Evolutionary conservation across 2,797 vertebrate species (phyloP).

Genomic region (Sphenopsis melanotis): DNA sequence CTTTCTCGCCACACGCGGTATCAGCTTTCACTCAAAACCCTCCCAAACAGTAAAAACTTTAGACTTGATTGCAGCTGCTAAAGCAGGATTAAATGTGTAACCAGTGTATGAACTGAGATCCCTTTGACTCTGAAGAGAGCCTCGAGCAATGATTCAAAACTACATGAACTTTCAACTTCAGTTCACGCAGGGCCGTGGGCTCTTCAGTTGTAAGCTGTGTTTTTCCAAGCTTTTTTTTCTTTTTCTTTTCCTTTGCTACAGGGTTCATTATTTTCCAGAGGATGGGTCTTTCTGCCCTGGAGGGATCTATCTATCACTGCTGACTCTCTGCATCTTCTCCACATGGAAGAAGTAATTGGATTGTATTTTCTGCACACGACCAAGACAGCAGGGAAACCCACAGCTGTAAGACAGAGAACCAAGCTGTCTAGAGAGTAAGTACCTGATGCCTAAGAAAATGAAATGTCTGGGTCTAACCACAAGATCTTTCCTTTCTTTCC

Average conservation of each 20-base stretch:
- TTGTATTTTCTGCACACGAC: neutral
- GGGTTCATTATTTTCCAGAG: constrained; percentile 41
- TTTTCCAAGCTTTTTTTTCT: neutral
- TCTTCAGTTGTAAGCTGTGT: neutral
- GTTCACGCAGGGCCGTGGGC: neutral
- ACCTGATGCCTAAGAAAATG: neutral
- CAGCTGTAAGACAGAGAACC: neutral
- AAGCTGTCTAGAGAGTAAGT: neutral
- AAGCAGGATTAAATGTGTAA: constrained; percentile 13
- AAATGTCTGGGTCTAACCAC: neutral
- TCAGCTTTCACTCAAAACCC: constrained; percentile 16
- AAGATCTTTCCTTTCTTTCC: neutral
- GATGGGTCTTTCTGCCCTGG: constrained; percentile 24
- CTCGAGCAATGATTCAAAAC: constrained; percentile 14
- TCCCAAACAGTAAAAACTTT: constrained; percentile 54
- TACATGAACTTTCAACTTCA: constrained; percentile 18
- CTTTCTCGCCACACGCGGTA: neutral
- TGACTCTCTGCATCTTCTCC: constrained; percentile 38
- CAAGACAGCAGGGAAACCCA: neutral
- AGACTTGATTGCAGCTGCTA: neutral
- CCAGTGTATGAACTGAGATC: neutral
- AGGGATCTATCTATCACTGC: constrained; percentile 17
- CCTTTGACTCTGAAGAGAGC: constrained; percentile 18
- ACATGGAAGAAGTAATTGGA: constrained; percentile 47
- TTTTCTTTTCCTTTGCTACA: neutral